Conservation (phyloP, 2,888 invertebrate species). For the Epinotia brunnichana region DNA sequence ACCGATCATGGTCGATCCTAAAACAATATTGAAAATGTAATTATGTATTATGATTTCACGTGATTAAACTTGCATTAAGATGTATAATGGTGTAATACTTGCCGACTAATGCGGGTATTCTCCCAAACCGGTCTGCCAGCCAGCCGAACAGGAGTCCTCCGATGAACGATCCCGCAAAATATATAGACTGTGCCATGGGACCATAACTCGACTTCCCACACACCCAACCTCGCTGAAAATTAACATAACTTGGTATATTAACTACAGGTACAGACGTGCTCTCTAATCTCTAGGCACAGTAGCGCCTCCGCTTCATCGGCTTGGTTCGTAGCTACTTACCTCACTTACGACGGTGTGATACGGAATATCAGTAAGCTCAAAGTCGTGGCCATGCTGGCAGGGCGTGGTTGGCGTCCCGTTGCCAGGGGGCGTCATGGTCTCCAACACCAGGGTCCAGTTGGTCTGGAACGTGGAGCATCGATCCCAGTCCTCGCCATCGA, state of each 20-base stretch:
- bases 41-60: neutral
- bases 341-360: constrained; percentile 64
- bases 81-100: constrained; percentile 42
- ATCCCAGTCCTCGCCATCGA: constrained; percentile 54
- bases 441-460: constrained; percentile 61
- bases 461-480: constrained; percentile 60
- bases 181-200: constrained; percentile 59
- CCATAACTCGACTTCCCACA: constrained; percentile 59
- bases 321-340: constrained; percentile 47
- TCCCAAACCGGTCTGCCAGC: constrained; percentile 62
- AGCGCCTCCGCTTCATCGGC: too few species aligned
- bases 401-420: constrained; percentile 51
- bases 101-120: constrained; percentile 64
- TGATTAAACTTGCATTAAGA: neutral
- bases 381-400: constrained; percentile 65
- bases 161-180: constrained; percentile 60
- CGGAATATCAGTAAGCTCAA: constrained; percentile 61
- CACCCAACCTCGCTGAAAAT: constrained; percentile 64
- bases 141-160: constrained; percentile 62
- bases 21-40: constrained; percentile 41
- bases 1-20: constrained; percentile 87
- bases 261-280: neutral
- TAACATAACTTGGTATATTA: neutral
- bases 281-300: too few species aligned
- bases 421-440: constrained; percentile 55